Base-by-base conservation (phyloP, 2,113 vertebrate species). In the Salvelinus fontinalis region DNA sequence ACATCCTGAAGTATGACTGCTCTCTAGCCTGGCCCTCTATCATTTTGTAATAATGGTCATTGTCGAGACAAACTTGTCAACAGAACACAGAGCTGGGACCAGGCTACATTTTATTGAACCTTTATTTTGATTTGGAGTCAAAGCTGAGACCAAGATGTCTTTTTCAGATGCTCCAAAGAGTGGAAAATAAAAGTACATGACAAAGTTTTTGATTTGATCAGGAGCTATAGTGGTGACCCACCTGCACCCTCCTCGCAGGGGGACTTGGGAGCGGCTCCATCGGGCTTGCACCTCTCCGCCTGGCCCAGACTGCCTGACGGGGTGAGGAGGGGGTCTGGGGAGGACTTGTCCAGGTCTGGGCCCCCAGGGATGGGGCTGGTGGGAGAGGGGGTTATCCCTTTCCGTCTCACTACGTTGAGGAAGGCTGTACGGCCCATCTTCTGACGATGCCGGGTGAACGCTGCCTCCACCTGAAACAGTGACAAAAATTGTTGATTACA, bases 371-470 rank as follows among this genome's bases (percentile, higher is more conserved):
- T 92, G 83, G 95, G 91, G 75, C 93, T 93, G 76, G 94, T 92
- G 44, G 94, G 89, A 8, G 95, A 95, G 0, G 94, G 94, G 1
- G 93, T 93, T 5, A 94, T 92, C 57, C 96, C 97, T 89, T 97
- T 97, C 90, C 95, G 95, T 73, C 95, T 96, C 77, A 99, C 97
- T 0, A 99, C 95, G 0, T 96, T 97, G 49, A 99, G 94, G 89
- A 99, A 99, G 2, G 98, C 98, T 0, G 97, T 99, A 79, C 96
- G 94, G 68, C 97, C 97, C 97, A 98, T 98, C 87, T 93, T 95
- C 90, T 99, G 97, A 49, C 98, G 92, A 82, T 99, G 97, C 18
- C 92, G 94, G 0, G 97, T 99, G 81, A 98, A 99, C 0, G 95
- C 97, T 1, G 95, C 98, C 88, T 99, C 97, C 77, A 99, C 95